phyloP scores from a whole-genome alignment of 1,140 invertebrate species.

The Euglossa dilemma region DNA sequence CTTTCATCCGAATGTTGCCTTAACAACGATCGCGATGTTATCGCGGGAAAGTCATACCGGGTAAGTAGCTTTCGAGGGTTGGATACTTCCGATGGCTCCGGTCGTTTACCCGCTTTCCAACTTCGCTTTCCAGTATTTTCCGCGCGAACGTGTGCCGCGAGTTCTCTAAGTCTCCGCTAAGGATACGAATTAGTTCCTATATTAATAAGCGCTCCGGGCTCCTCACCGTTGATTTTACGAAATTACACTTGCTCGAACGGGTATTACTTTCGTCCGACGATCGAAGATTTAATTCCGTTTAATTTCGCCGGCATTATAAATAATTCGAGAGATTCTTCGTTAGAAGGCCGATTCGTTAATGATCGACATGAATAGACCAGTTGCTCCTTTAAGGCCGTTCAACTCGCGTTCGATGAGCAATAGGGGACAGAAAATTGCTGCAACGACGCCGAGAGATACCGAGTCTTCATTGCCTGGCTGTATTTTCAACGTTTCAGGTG shows the following conservation, averaged over 20 bases:
- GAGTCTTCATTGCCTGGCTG: conserved; percentile 4
- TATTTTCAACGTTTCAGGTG: conserved; percentile 39
- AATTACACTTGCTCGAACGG: neutral
- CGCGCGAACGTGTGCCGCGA: too few species aligned
- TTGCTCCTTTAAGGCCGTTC: conserved; percentile 44
- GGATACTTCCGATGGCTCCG: neutral
- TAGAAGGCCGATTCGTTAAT: conserved; percentile 6
- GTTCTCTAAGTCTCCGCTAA: too few species aligned
- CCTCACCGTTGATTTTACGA: too few species aligned
- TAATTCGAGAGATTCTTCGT: neutral
- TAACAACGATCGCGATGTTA: conserved; percentile 18
- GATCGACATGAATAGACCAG: conserved; percentile 30
- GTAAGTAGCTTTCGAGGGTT: neutral
- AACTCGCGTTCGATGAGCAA: conserved; percentile 46
- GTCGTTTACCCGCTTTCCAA: neutral
- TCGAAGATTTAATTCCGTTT: neutral
- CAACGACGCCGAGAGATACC: neutral
- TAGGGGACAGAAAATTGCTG: conserved; percentile 22
- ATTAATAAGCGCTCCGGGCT: too few species aligned
- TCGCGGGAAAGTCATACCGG: neutral
- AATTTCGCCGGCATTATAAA: too few species aligned
- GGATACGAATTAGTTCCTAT: too few species aligned
- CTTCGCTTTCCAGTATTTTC: neutral
- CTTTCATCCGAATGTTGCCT: conserved; percentile 38
- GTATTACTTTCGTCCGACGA: neutral